Conservation (phyloP, 2,113 vertebrate genomes). For the Mobula hypostoma region DNA sequence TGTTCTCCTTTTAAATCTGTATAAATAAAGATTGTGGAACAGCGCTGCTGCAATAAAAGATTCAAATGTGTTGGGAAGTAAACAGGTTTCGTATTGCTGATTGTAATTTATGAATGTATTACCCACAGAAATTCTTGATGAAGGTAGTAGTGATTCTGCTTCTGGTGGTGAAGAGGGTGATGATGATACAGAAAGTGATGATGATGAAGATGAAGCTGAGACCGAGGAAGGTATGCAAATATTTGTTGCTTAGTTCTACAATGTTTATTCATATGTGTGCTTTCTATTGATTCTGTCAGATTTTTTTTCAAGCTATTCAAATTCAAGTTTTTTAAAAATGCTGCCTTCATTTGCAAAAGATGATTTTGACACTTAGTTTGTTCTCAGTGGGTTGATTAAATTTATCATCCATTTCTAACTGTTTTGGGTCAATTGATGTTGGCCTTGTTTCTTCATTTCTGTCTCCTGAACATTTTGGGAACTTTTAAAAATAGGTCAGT, state of each 20-base stretch:
- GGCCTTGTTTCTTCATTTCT: neutral
- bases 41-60: neutral
- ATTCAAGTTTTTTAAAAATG: neutral
- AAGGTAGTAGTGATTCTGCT: conserved; percentile 84
- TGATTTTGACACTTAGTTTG: neutral
- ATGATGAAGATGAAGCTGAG: conserved; percentile 64
- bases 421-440: neutral
- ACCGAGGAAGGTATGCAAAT: conserved; percentile 44
- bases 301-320: neutral
- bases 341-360: neutral
- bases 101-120: conserved; percentile 25
- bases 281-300: neutral
- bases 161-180: conserved; percentile 73
- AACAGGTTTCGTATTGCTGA: neutral
- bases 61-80: neutral
- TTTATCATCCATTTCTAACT: neutral
- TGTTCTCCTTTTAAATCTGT: neutral
- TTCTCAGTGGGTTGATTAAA: neutral
- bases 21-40: neutral
- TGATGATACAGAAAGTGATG: conserved; percentile 67
- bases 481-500: neutral
- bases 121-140: conserved; percentile 85
- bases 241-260: neutral
- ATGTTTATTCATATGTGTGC: neutral
- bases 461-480: neutral